phyloP scores from a whole-genome alignment of 92 coral and sea anemone species.

The Epizoanthus illoricatus region DNA sequence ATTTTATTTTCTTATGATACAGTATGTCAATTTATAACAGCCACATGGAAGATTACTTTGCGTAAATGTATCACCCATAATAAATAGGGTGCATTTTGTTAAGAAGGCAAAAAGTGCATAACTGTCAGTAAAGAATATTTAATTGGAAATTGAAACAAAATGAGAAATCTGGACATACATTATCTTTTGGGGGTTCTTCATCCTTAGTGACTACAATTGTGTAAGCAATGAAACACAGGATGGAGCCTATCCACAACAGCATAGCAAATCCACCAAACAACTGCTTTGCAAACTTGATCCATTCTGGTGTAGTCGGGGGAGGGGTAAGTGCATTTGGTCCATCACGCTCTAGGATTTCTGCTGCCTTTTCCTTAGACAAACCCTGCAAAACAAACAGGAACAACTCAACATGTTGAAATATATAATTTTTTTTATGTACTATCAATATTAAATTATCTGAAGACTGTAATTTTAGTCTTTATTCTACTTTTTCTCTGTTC shows the following conservation, averaged over 20 bases:
- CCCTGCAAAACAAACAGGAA: too few relatives aligned
- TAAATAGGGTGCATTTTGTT: too few relatives aligned
- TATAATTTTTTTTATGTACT: too few relatives aligned
- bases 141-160: neutral
- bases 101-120: too few relatives aligned
- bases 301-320: constrained; percentile 96
- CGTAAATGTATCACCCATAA: too few relatives aligned
- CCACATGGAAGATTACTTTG: too few relatives aligned
- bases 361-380: constrained; percentile 70
- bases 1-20: too few relatives aligned
- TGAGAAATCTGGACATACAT: constrained; percentile 59
- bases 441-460: too few relatives aligned
- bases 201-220: constrained; percentile 55
- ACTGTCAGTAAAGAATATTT: neutral
- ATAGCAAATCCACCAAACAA: constrained; percentile 92
- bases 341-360: constrained; percentile 68
- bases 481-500: too few relatives aligned
- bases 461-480: too few relatives aligned
- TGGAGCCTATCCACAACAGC: constrained; percentile 86
- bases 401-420: too few relatives aligned
- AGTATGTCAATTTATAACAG: too few relatives aligned
- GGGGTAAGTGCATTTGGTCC: constrained; percentile 96
- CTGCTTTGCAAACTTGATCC: constrained; percentile 86
- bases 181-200: constrained; percentile 86
- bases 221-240: constrained; percentile 77